Conservation (phyloP, 2,888 invertebrate species). For the Dromius quadrimaculatus region DNA sequence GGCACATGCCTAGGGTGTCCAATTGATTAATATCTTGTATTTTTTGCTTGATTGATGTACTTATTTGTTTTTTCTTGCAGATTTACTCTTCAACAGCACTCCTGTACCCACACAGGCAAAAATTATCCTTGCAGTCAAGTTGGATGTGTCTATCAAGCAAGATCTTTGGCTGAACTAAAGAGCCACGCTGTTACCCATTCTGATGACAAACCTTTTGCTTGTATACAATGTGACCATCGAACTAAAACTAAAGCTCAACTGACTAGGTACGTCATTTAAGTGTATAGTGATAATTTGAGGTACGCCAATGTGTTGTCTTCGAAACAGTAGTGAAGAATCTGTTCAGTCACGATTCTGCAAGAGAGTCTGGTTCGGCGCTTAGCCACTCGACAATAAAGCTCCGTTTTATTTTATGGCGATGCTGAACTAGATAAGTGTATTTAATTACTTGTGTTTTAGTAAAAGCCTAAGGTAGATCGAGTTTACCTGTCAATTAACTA, state of each 20-base stretch:
- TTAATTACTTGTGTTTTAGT: conserved; percentile 62
- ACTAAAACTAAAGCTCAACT: conserved; percentile 70
- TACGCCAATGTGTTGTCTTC: too few relatives aligned
- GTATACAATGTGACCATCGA: conserved; percentile 69
- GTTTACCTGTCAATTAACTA: conserved; percentile 63
- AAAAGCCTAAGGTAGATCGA: conserved; percentile 50
- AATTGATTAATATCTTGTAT: too few relatives aligned
- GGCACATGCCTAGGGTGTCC: too few relatives aligned
- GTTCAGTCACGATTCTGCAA: too few relatives aligned
- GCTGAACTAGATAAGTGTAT: conserved; percentile 62
- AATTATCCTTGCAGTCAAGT: conserved; percentile 69
- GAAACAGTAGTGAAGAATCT: too few relatives aligned
- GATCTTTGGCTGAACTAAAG: conserved; percentile 70
- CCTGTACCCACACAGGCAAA: conserved; percentile 71
- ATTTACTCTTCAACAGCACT: conserved; percentile 72
- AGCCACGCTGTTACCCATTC: conserved; percentile 72
- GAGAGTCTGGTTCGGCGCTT: too few relatives aligned
- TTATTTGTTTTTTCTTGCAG: conserved; percentile 65
- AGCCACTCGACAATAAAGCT: conserved; percentile 47
- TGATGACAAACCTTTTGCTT: conserved; percentile 67
- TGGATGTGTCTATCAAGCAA: conserved; percentile 71
- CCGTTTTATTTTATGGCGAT: conserved; percentile 59
- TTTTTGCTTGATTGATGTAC: too few relatives aligned
- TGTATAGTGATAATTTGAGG: too few relatives aligned
- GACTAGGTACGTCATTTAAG: conserved; percentile 69